Conservation (phyloP, 1,140 invertebrate genomes). For the Paralvinella palmiformis region DNA sequence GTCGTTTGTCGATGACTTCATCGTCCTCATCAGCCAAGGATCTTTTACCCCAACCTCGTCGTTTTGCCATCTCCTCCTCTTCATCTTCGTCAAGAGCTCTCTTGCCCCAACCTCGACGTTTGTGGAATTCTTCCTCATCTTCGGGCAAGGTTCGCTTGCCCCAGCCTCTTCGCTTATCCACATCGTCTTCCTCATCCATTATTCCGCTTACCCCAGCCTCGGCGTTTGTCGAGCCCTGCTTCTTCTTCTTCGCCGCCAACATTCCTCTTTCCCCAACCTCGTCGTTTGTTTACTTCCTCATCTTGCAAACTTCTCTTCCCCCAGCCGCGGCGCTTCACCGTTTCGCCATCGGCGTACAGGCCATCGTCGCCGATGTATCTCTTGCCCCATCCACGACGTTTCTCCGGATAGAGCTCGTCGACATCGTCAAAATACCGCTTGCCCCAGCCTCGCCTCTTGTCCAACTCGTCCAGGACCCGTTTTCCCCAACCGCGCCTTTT, state of each 20-base stretch:
- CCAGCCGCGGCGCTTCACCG: neutral
- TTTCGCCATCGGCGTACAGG: neutral
- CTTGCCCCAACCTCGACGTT: conserved; percentile 9
- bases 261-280: conserved; percentile 12
- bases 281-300: conserved; percentile 3
- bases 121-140: neutral
- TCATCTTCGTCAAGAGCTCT: neutral
- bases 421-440: neutral
- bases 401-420: neutral
- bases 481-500: conserved; percentile 12
- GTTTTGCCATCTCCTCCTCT: neutral
- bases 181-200: neutral
- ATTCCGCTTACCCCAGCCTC: neutral
- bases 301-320: neutral
- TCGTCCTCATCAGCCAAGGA: neutral
- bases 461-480: neutral
- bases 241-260: neutral
- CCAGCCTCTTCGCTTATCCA: neutral
- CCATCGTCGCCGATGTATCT: neutral
- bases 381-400: neutral
- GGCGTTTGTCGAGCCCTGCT: neutral
- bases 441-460: conserved; percentile 10
- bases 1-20: conserved; percentile 6
- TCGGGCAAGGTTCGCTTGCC: too few relatives aligned
- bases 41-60: conserved; percentile 12